Evolutionary conservation across 2,888 invertebrate genomes (phyloP), one percentile per base, ranked within the genome.

Genomic region (Rotaria magnacalcarata): DNA sequence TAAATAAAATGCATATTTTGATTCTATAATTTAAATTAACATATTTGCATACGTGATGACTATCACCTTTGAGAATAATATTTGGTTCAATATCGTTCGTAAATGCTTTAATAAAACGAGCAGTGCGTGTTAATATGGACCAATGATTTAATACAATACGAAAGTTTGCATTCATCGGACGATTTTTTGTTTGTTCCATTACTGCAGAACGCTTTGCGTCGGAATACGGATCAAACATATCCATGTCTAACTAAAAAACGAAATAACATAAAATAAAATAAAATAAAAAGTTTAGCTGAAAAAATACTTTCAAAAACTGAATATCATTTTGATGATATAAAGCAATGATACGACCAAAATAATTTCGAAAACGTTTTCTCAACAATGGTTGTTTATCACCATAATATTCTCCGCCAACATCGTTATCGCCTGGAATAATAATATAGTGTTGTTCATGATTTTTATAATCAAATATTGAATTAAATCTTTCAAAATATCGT

Each of bases 371-470:
- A 89, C 94, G 93, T 27, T 92, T 89, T 89, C 52, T 89, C 88
- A 52, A 88, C 86, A 87, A 90, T 90, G 54, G 87, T 86, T 11
- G 88, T 43, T 84, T 24, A 67, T 86, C 84, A n/a, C 84, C 86
- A 89, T 85, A 56, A 56, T 92, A 94, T 91, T 98, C 97, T 21
- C 98, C 97, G 11, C 97, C 98, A 87, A 98, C 95, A 90, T 98
- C 98, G 91, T 98, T 98, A 91, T 98, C 98, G 10, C 98, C 98
- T 41, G 97, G 95, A 87, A 97, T 91, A 93, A 94, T 96, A 85
- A 97, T 89, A 84, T 27, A 67, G 34, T 16, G 67, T 34, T 75
- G 75, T 47, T 84, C 27, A 34, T 41, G 21, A 41, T 88, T 87
- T n/a, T 90, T 89, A 88, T 91, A 88, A 27, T 88, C 87, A 87